A percentile compares a stretch with the other conserved stretches of the same genome.
These are phyloP conservation scores for Labia minor DNA, from an alignment of 2,888 invertebrate genomes.

Conservation along the genomic window DNA sequence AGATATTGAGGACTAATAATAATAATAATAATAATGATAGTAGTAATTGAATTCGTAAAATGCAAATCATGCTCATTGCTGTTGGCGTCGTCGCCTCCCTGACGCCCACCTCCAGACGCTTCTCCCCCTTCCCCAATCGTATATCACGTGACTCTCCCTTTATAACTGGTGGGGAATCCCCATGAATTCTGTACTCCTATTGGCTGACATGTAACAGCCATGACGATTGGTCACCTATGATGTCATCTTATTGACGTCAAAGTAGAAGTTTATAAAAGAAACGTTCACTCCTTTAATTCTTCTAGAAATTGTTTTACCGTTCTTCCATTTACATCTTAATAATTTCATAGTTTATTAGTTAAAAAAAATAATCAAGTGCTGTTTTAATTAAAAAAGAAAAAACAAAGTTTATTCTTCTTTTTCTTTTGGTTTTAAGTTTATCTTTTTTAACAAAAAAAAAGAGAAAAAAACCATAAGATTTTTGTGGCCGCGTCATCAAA, in stretches of 20 bases:
- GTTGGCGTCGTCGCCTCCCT: neutral
- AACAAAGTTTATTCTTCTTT: neutral
- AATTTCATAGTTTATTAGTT: neutral
- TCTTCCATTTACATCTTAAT: neutral
- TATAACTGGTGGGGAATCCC: neutral
- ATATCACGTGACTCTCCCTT: neutral
- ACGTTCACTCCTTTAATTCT: neutral
- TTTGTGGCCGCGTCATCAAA: neutral
- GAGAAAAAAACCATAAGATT: too few species aligned
- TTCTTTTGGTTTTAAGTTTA: neutral
- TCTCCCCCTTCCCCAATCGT: neutral
- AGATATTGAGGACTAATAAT: too few species aligned
- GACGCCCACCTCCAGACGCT: neutral
- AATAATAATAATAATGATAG: neutral
- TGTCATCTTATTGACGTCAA: neutral
- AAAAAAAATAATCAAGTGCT: neutral
- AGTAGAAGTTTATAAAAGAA: neutral
- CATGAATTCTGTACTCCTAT: neutral
- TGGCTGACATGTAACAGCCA: neutral
- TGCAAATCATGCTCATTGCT: neutral
- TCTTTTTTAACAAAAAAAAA: too few species aligned
- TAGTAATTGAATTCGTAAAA: neutral
- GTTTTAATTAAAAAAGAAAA: neutral
- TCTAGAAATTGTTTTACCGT: neutral
- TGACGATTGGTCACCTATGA: neutral